Conservation (phyloP, 2,888 invertebrate species). For the Folsomia candida region DNA sequence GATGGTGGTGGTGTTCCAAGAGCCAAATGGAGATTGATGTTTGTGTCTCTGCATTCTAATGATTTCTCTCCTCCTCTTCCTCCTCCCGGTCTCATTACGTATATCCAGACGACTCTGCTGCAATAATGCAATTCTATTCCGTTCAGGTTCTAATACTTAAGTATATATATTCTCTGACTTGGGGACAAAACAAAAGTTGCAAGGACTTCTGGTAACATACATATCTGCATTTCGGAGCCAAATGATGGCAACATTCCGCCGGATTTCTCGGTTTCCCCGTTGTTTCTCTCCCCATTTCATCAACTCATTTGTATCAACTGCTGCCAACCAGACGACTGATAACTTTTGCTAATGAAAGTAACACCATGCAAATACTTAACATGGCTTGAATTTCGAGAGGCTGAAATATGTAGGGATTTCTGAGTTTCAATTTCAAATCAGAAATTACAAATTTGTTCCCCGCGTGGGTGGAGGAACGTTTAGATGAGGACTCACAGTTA, state of each 20-base stretch:
- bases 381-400: background rate
- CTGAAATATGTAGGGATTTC: too few species aligned
- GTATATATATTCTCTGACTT: too few species aligned
- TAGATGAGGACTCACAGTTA: background rate
- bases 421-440: background rate
- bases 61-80: constrained; percentile 27
- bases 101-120: background rate
- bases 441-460: background rate
- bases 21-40: constrained; percentile 49
- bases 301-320: background rate
- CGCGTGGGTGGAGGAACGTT: background rate
- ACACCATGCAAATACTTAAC: background rate
- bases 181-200: constrained; percentile 9
- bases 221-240: background rate
- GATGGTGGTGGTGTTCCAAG: constrained; percentile 16
- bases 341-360: background rate
- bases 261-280: background rate
- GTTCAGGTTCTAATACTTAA: too few species aligned
- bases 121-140: background rate
- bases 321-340: background rate
- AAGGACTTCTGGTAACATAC: background rate
- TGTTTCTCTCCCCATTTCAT: background rate
- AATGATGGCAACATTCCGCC: background rate
- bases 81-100: constrained; percentile 1
- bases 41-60: constrained; percentile 48